Evolutionary conservation across 2,797 vertebrate genomes (phyloP).

Genomic region (Avahi laniger): DNA sequence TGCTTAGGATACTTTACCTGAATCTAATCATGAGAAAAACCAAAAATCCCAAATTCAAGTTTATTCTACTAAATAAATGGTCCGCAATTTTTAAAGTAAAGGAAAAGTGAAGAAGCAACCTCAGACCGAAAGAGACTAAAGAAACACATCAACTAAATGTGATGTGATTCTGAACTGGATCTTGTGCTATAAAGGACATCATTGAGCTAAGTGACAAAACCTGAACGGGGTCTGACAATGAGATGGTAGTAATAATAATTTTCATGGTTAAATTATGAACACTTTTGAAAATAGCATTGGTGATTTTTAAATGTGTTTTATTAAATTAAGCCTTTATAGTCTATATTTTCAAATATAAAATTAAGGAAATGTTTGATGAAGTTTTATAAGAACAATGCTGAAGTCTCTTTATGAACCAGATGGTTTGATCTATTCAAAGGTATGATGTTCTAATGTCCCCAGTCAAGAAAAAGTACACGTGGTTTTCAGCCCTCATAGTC

Average conservation of each 20-base stretch:
- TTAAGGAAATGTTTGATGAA: conserved; percentile 13
- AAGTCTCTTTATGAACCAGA: conserved; percentile 42
- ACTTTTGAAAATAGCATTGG: conserved; percentile 12
- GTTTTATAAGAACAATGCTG: conserved; percentile 32
- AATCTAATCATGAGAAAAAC: conserved; percentile 2
- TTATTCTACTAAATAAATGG: conserved; percentile 28
- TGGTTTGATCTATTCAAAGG: conserved; percentile 34
- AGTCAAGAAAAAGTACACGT: neutral
- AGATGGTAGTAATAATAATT: neutral
- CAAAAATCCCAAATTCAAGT: conserved; percentile 15
- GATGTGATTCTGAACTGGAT: neutral
- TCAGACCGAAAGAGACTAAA: conserved; percentile 15
- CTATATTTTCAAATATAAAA: conserved; percentile 53
- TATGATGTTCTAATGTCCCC: conserved; percentile 2
- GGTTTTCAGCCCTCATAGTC: neutral
- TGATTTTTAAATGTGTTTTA: conserved; percentile 36
- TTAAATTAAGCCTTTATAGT: conserved; percentile 24
- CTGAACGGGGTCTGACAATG: conserved; percentile 6
- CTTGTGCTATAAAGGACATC: conserved; percentile 17
- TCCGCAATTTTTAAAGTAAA: conserved; percentile 16
- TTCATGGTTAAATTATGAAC: conserved; percentile 35
- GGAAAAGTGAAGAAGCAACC: conserved; percentile 10
- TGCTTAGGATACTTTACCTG: neutral
- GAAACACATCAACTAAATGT: conserved; percentile 30
- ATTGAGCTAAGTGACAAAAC: conserved; percentile 25